Evolutionary conservation across 2,888 invertebrate genomes (phyloP).

Genomic region (Pseudococcus viburni): DNA sequence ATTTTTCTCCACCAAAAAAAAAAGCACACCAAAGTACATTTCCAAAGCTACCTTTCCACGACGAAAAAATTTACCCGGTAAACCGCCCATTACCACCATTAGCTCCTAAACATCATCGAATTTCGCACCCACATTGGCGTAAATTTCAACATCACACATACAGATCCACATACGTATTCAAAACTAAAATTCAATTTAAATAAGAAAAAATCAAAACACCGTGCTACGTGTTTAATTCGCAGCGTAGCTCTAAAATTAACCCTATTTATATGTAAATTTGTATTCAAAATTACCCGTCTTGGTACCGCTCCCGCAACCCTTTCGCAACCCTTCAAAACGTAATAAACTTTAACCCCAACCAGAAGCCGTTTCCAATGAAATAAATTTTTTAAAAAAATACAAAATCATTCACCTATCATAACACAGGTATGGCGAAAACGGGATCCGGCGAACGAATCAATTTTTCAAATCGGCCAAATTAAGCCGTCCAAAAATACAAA

Average conservation of each 20-base stretch:
- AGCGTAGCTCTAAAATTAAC: constrained; percentile 26
- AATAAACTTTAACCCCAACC: not conserved
- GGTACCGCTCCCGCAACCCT: not conserved
- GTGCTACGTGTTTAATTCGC: not conserved
- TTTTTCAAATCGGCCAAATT: constrained; percentile 50
- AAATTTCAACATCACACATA: not conserved
- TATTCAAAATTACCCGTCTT: constrained; percentile 23
- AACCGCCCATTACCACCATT: not conserved
- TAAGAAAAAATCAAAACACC: constrained; percentile 1
- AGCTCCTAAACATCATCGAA: not conserved
- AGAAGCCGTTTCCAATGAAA: not conserved
- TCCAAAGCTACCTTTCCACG: not conserved
- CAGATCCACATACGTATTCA: not conserved
- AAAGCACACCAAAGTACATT: not conserved
- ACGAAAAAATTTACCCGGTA: not conserved
- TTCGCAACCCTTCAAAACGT: not conserved
- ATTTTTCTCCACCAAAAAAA: not conserved
- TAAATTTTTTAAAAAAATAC: constrained; percentile 11
- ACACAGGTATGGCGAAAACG: constrained; percentile 16
- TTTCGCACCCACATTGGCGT: not conserved
- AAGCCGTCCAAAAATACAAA: constrained; percentile 46
- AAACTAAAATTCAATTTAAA: not conserved
- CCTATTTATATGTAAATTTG: constrained; percentile 24
- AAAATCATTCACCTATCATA: constrained; percentile 42
- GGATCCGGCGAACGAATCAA: not conserved